These are phyloP conservation scores for Hermaeophaga mercurialis DNA, from an alignment of 2,888 invertebrate genomes.

Conservation along the genomic window DNA sequence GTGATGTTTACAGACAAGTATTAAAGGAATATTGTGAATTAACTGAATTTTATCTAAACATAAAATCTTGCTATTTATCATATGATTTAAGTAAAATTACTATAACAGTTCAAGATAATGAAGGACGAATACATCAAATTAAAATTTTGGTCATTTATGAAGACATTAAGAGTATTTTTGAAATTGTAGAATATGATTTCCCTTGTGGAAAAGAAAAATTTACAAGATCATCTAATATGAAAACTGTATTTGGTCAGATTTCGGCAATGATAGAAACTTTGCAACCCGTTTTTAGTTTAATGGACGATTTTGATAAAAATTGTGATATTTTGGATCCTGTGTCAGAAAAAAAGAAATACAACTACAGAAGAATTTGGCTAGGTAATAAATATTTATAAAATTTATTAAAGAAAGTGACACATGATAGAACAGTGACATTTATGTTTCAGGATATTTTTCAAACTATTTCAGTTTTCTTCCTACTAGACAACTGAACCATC, in stretches of 20 bases:
- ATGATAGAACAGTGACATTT: too few species aligned
- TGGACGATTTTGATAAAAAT: constrained; percentile 54
- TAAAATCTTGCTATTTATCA: constrained; percentile 40
- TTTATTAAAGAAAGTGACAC: too few species aligned
- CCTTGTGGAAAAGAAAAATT: constrained; percentile 39
- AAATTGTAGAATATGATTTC: constrained; percentile 44
- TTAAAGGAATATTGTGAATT: constrained; percentile 47
- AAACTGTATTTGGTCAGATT: constrained; percentile 48
- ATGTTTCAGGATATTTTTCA: too few species aligned
- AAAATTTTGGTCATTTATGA: constrained; percentile 43
- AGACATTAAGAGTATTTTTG: constrained; percentile 42
- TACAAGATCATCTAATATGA: constrained; percentile 40
- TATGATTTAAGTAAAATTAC: constrained; percentile 42
- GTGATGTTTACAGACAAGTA: constrained; percentile 39
- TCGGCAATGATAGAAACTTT: constrained; percentile 45
- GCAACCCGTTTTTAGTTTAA: constrained; percentile 54
- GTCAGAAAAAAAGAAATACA: constrained; percentile 50
- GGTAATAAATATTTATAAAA: constrained; percentile 40
- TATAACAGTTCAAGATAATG: constrained; percentile 39
- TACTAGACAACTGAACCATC: too few species aligned
- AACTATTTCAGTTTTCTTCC: too few species aligned
- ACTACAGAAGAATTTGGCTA: constrained; percentile 54
- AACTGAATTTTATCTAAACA: constrained; percentile 44
- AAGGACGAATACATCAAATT: constrained; percentile 41
- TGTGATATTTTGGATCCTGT: constrained; percentile 57